Conservation (phyloP, 2,113 vertebrate species). For the Bujurquina vittata region DNA sequence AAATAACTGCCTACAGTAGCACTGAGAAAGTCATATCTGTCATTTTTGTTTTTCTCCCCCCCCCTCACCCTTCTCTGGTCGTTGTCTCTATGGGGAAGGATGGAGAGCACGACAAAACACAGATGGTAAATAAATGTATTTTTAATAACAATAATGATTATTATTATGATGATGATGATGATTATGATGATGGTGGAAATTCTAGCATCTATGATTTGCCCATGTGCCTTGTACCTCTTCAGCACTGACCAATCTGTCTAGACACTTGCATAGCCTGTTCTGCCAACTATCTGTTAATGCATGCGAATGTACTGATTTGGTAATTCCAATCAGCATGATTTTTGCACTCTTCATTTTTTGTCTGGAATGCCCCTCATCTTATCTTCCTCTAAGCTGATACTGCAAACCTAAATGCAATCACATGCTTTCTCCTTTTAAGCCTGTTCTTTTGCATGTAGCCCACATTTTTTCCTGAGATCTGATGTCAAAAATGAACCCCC, state of each 20-base stretch:
- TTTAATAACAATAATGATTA: slow-evolving; percentile 58
- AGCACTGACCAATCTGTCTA: slow-evolving; percentile 46
- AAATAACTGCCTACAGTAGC: slow-evolving; percentile 19
- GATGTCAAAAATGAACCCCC: slow-evolving; percentile 10
- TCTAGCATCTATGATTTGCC: slow-evolving; percentile 48
- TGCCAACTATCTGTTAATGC: slow-evolving; percentile 61
- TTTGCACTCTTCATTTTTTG: slow-evolving; percentile 38
- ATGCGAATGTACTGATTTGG: slow-evolving; percentile 60
- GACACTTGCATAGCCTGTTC: slow-evolving; percentile 30
- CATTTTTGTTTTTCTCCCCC: slow-evolving; percentile 77
- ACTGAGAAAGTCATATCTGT: slow-evolving; percentile 69
- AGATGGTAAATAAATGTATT: slow-evolving; percentile 83
- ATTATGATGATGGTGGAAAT: slow-evolving; percentile 35
- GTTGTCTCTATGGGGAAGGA: slow-evolving; percentile 81
- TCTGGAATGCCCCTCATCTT: slow-evolving; percentile 21
- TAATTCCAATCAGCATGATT: slow-evolving; percentile 52
- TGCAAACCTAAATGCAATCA: slow-evolving; percentile 11
- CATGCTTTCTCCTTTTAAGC: slow-evolving; percentile 3
- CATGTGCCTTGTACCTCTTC: slow-evolving; percentile 42
- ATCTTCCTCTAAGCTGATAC: slow-evolving; percentile 8
- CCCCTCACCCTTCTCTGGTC: slow-evolving; percentile 70
- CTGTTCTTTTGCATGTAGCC: slow-evolving; percentile 31
- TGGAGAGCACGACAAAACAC: slow-evolving; percentile 85
- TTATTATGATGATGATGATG: background rate
- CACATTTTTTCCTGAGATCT: background rate